These are phyloP conservation scores for Isurus oxyrinchus DNA, from an alignment of 2,113 vertebrate species.

Conservation along the genomic window DNA sequence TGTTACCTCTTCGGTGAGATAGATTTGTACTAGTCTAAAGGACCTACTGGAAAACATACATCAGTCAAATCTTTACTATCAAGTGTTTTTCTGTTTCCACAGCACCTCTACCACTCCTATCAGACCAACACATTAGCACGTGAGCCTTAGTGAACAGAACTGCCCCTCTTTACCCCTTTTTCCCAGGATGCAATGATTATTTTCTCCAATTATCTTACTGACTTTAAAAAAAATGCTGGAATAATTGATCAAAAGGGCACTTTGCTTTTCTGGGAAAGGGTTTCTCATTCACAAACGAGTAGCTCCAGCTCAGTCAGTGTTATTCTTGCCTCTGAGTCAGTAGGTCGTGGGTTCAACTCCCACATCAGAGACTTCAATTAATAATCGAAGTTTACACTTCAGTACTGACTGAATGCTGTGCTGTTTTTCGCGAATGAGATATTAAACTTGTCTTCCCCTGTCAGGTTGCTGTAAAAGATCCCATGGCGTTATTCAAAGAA, in stretches of 20 bases:
- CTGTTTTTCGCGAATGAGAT: not conserved
- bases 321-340: too few species aligned
- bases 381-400: not conserved
- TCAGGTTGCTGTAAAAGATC: not conserved
- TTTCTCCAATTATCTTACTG: not conserved
- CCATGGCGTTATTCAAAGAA: not conserved
- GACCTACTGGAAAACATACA: not conserved
- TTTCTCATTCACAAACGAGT: too few species aligned
- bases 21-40: not conserved
- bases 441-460: not conserved
- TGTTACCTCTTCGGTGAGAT: not conserved
- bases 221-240: not conserved
- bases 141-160: not conserved
- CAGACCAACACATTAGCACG: not conserved
- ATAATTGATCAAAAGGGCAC: not conserved
- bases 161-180: not conserved
- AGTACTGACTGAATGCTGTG: not conserved
- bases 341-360: too few species aligned
- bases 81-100: not conserved
- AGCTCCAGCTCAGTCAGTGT: too few species aligned
- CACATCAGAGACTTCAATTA: too few species aligned
- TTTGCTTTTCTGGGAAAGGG: too few species aligned
- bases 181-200: not conserved
- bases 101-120: not conserved
- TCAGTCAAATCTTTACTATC: too few species aligned